These are phyloP conservation scores for Naso thynnoides DNA, from an alignment of 2,797 vertebrate species.

Conservation along the genomic window DNA sequence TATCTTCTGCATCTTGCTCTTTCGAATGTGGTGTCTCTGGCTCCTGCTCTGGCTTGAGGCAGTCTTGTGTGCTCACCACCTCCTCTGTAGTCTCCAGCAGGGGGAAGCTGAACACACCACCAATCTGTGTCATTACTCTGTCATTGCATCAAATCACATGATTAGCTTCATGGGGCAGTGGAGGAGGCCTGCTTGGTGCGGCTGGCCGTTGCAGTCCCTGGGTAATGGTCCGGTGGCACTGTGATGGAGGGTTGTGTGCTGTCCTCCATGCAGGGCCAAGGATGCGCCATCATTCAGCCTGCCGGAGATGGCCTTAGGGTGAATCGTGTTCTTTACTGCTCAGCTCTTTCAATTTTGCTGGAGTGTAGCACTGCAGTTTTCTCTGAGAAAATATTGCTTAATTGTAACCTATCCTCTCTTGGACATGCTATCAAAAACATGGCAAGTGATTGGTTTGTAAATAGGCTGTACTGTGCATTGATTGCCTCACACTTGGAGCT, in stretches of 20 bases:
- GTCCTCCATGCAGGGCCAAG: conserved; percentile 85
- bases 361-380: conserved; percentile 52
- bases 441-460: conserved; percentile 55
- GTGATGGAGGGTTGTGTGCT: conserved; percentile 84
- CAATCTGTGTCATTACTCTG: conserved; percentile 87
- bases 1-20: conserved; percentile 71
- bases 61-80: conserved; percentile 69
- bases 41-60: conserved; percentile 49
- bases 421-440: conserved; percentile 59
- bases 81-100: conserved; percentile 77
- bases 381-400: conserved; percentile 61
- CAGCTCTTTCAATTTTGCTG: conserved; percentile 64
- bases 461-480: conserved; percentile 28
- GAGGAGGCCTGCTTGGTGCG: conserved; percentile 73
- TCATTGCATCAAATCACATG: conserved; percentile 90
- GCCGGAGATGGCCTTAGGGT: conserved; percentile 81
- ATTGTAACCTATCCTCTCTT: conserved; percentile 50
- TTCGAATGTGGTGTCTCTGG: conserved; percentile 59
- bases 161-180: conserved; percentile 87
- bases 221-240: conserved; percentile 83
- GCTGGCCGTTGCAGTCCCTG: conserved; percentile 76
- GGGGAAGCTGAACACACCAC: conserved; percentile 83
- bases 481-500: conserved; percentile 20
- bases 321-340: conserved; percentile 79
- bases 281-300: conserved; percentile 85